Percentiles rank a stretch among this genome's conserved stretches.
These are phyloP conservation scores for Orchestes rusci DNA, from an alignment of 2,888 invertebrate species.

Conservation along the genomic window DNA sequence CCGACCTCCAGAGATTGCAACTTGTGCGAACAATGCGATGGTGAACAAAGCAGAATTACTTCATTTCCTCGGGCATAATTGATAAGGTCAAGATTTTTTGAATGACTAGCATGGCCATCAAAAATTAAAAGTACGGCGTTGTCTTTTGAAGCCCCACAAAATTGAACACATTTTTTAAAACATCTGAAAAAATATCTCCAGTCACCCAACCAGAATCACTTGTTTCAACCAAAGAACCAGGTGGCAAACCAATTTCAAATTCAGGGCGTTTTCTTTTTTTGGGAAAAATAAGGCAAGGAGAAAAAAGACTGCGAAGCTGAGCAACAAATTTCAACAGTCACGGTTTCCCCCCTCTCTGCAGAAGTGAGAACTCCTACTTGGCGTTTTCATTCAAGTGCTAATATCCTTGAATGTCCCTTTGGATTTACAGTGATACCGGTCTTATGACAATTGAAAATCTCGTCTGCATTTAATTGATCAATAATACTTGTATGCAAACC, in stretches of 20 bases:
- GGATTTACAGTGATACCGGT: constrained; percentile 34
- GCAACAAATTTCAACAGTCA: constrained; percentile 21
- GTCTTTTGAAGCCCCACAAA: constrained; percentile 1
- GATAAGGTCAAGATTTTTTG: too few species aligned
- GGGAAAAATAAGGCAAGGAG: constrained; percentile 14
- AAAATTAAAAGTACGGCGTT: constrained; percentile 7
- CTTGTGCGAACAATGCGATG: constrained; percentile 31
- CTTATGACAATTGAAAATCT: constrained; percentile 23
- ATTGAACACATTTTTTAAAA: neutral
- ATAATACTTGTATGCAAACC: neutral
- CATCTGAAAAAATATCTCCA: neutral
- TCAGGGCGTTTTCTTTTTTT: constrained; percentile 20
- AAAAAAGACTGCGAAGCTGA: constrained; percentile 9
- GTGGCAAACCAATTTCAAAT: constrained; percentile 26
- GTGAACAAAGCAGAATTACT: constrained; percentile 33
- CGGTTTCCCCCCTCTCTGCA: constrained; percentile 28
- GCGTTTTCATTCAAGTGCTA: constrained; percentile 17
- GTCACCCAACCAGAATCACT: constrained; percentile 2
- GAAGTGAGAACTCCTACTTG: constrained; percentile 20
- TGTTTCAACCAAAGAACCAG: constrained; percentile 19
- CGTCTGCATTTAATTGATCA: neutral
- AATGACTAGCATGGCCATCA: constrained; percentile 22
- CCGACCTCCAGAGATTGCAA: constrained; percentile 32
- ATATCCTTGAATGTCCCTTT: constrained; percentile 27
- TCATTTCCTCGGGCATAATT: constrained; percentile 31